A percentile compares a stretch with the other conserved stretches of the same genome.
Evolutionary conservation across 2,888 invertebrate genomes (phyloP).

Genomic region (Ectemnius lituratus): DNA sequence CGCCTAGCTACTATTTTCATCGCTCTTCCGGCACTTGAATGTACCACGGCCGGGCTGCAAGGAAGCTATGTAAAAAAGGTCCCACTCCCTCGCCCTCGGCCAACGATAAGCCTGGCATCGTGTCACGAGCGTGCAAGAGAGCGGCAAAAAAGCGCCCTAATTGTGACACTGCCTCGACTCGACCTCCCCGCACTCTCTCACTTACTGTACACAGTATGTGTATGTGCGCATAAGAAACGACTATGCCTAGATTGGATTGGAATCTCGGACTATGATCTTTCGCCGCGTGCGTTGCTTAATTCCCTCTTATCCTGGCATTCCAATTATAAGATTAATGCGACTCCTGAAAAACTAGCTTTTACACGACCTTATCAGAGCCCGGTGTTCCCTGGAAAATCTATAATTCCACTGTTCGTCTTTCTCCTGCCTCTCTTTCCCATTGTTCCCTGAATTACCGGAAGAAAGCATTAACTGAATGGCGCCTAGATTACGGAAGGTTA

Average conservation of each 20-base stretch:
- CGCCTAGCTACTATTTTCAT: slow-evolving; percentile 30
- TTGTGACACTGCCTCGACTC: slow-evolving; percentile 25
- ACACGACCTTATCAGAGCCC: background rate
- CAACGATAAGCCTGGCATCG: slow-evolving; percentile 20
- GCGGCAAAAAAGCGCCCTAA: slow-evolving; percentile 23
- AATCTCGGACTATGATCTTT: background rate
- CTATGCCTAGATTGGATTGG: too few relatives aligned
- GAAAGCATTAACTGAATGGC: too few relatives aligned
- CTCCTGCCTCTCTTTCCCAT: background rate
- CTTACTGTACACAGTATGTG: background rate
- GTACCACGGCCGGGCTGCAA: slow-evolving; percentile 8
- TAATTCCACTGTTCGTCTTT: background rate
- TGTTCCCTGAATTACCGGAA: too few relatives aligned
- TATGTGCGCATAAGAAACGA: background rate
- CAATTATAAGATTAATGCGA: background rate
- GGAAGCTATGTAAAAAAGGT: slow-evolving; percentile 10
- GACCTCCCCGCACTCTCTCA: background rate
- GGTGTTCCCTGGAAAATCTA: background rate
- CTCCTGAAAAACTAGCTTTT: slow-evolving; percentile 3
- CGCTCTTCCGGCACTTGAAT: slow-evolving; percentile 39
- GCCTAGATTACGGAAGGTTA: too few relatives aligned
- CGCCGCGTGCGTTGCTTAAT: slow-evolving; percentile 2
- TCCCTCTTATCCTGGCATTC: background rate
- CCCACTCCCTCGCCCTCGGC: background rate
- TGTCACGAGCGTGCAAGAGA: slow-evolving; percentile 16